Evolutionary conservation across 1,140 invertebrate genomes (phyloP), one percentile per base, ranked within the genome.

Genomic region (Lasioglossum baleicum): DNA sequence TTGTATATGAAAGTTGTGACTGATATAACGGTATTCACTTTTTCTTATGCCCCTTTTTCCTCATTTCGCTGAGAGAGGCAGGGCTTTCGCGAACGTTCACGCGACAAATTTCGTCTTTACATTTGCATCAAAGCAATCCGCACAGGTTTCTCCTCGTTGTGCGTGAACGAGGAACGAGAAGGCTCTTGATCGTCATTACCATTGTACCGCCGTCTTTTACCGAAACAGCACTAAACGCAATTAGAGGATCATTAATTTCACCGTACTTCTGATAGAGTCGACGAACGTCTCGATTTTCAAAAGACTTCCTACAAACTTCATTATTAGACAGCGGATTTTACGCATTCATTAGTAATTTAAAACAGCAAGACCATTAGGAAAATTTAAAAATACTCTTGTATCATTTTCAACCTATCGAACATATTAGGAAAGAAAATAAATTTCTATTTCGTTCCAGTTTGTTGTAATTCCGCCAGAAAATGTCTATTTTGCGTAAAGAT

Each of bases 191-290:
- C 84, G 77, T 84, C 63, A 71, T 85, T 75, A 82, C 71, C 61
- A 13, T 79, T 82, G 64, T 63, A 74, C n/a, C 53, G 81, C 79
- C 83, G 44, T 72, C 63, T 79, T 86, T 84, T 85, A 85, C 31
- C 3, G 17, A 64, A 40, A 20, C 26, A 82, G 13, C 44, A 69
- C 31, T 82, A 79, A 82, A 75, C 13, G 48, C 17, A 53, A 75
- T 73, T n/a, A 66, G 51, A 69, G 68, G 60, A 86, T 85, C 83
- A 75, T 86, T 86, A 85, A 85, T 86, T 82, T 84, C 64, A 79
- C 60, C 7, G 40, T 77, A 56, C 61, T 42, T 70, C 53, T 69
- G 48, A 66, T 61, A 44, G 61, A 56, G n/a, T 48, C 67, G 7
- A 44, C 51, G 63, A 44, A 44, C 35, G 69, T 70, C 51, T 58